Conservation (phyloP, 2,113 vertebrate genomes). For the Dendropsophus ebraccatus region DNA sequence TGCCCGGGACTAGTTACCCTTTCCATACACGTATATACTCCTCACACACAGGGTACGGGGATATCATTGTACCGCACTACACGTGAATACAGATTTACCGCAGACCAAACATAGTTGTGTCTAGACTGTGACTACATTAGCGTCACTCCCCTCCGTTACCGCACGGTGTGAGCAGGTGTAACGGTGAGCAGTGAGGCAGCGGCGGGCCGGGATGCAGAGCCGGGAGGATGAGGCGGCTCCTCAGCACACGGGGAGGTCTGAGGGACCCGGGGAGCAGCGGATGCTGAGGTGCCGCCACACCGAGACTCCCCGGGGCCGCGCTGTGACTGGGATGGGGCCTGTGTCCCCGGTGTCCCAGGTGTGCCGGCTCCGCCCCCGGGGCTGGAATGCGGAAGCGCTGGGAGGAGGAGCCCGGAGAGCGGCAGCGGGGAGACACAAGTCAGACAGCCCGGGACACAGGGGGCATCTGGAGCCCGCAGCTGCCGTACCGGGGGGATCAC, state of each 20-base stretch:
- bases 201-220: neutral
- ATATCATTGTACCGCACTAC: too few species aligned
- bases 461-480: neutral
- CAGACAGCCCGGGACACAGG: slow-evolving; percentile 52
- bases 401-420: slow-evolving; percentile 51
- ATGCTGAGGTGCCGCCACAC: too few species aligned
- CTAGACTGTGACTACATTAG: too few species aligned
- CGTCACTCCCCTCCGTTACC: too few species aligned
- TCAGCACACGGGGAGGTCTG: neutral
- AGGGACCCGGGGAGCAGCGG: too few species aligned
- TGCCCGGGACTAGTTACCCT: neutral
- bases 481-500: neutral
- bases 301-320: neutral
- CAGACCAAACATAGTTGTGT: too few species aligned
- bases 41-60: neutral
- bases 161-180: too few species aligned
- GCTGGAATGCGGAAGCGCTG: slow-evolving; percentile 57
- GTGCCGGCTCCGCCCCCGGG: slow-evolving; percentile 46
- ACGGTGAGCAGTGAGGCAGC: neutral
- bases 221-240: too few species aligned
- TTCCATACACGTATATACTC: too few species aligned
- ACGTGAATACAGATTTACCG: too few species aligned
- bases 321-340: slow-evolving; percentile 9
- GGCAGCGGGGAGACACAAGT: slow-evolving; percentile 59
- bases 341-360: slow-evolving; percentile 54